Evolutionary conservation across 2,797 vertebrate species (phyloP).

Genomic region (Spheniscus humboldti): DNA sequence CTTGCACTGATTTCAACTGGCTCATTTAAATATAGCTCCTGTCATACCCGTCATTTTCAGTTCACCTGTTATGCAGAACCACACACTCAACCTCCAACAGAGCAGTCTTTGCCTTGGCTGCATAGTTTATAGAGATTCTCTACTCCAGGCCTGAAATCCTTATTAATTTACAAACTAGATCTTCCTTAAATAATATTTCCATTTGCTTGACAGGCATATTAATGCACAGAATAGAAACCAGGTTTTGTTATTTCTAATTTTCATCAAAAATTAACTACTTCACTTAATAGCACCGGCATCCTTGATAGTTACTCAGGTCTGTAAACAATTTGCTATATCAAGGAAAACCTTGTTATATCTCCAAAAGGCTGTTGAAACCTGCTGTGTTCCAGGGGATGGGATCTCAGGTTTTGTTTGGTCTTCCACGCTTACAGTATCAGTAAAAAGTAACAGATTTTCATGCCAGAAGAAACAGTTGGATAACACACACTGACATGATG

Average conservation of each 20-base stretch:
- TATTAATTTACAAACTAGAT: neutral
- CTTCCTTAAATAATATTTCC: neutral
- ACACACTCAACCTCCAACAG: neutral
- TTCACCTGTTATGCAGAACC: conserved; percentile 46
- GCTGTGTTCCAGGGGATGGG: neutral
- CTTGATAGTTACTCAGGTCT: neutral
- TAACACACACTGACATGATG: neutral
- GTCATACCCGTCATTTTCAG: conserved; percentile 43
- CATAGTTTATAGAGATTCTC: neutral
- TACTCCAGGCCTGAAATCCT: neutral
- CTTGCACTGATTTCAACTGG: neutral
- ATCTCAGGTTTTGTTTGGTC: neutral
- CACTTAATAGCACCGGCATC: neutral
- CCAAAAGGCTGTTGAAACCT: neutral
- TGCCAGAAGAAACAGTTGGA: conserved; percentile 20
- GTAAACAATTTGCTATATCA: neutral
- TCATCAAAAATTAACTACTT: neutral
- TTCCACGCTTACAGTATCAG: neutral
- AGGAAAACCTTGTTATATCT: neutral
- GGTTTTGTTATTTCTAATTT: neutral
- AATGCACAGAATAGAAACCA: neutral
- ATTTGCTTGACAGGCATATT: neutral
- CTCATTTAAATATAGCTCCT: conserved; percentile 52
- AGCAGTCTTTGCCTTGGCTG: neutral
- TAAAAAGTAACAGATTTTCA: conserved; percentile 17